A percentile compares a stretch with the other conserved stretches of the same genome.
phyloP scores from a whole-genome alignment of 2,888 invertebrate species.

The Willowsia nigromaculata region DNA sequence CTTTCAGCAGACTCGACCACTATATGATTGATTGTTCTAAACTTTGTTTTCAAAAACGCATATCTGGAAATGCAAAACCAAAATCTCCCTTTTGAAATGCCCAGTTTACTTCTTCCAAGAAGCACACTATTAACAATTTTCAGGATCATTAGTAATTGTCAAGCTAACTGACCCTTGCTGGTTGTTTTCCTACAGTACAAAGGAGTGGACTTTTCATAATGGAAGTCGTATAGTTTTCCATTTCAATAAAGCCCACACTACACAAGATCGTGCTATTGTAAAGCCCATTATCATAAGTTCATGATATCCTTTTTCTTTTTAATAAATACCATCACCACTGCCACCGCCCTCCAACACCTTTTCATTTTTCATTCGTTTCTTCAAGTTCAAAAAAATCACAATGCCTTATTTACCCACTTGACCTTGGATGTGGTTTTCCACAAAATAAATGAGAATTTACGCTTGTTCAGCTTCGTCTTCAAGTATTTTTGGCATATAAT shows the following conservation, averaged over 20 bases:
- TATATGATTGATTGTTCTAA: not conserved
- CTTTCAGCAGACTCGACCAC: too few species aligned
- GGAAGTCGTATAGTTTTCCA: not conserved
- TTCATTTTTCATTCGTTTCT: conserved; percentile 27
- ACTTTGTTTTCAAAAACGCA: not conserved
- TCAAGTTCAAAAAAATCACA: conserved; percentile 9
- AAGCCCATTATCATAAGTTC: not conserved
- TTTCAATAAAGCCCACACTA: not conserved
- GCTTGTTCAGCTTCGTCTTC: not conserved
- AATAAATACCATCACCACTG: conserved; percentile 28
- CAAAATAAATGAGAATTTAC: conserved; percentile 44
- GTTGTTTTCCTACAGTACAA: conserved; percentile 3
- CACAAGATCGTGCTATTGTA: not conserved
- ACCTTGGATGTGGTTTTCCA: conserved; percentile 64
- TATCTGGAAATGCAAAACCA: too few species aligned
- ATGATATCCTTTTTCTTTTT: conserved; percentile 7
- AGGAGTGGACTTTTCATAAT: not conserved
- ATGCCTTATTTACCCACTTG: conserved; percentile 22
- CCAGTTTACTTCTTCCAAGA: not conserved
- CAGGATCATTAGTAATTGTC: conserved; percentile 69
- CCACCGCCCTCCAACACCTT: conserved; percentile 50
- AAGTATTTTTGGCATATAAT: conserved; percentile 57
- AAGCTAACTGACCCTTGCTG: conserved; percentile 58
- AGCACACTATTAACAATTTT: conserved; percentile 59
- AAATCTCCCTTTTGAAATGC: not conserved